phyloP scores from a whole-genome alignment of 2,888 invertebrate species.

The Plebejus melissa region DNA sequence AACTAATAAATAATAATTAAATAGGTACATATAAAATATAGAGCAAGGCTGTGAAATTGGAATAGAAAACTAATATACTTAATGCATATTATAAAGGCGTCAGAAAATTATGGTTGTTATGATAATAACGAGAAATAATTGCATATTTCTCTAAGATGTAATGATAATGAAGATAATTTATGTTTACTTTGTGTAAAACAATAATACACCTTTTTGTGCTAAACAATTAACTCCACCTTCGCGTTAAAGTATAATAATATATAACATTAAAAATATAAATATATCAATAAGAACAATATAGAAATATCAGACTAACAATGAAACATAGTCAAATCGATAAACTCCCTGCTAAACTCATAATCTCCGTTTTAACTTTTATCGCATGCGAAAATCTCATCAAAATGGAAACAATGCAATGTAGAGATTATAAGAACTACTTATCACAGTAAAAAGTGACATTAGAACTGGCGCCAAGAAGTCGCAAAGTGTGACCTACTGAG shows the following conservation, averaged over 20 bases:
- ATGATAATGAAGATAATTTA: neutral
- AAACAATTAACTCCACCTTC: neutral
- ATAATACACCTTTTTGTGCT: neutral
- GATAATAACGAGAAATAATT: neutral
- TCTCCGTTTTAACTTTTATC: neutral
- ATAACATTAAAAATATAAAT: too few relatives aligned
- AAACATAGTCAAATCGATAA: too few relatives aligned
- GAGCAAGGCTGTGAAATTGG: neutral
- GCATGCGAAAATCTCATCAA: neutral
- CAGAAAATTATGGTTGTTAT: neutral
- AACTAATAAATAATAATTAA: too few relatives aligned
- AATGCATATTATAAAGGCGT: neutral
- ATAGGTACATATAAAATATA: neutral
- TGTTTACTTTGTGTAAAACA: neutral
- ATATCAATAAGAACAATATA: too few relatives aligned
- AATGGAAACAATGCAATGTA: neutral
- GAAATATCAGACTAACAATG: too few relatives aligned
- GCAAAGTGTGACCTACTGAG: constrained; percentile 33
- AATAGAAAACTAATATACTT: neutral
- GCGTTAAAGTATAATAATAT: neutral
- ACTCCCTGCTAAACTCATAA: neutral
- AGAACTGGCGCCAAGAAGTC: constrained; percentile 35
- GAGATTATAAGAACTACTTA: neutral
- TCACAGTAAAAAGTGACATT: neutral
- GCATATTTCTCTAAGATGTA: neutral